Percentiles rank a stretch among this genome's conserved stretches.
Conservation (phyloP, 1,140 invertebrate genomes). For the Drosophila ananassae region DNA sequence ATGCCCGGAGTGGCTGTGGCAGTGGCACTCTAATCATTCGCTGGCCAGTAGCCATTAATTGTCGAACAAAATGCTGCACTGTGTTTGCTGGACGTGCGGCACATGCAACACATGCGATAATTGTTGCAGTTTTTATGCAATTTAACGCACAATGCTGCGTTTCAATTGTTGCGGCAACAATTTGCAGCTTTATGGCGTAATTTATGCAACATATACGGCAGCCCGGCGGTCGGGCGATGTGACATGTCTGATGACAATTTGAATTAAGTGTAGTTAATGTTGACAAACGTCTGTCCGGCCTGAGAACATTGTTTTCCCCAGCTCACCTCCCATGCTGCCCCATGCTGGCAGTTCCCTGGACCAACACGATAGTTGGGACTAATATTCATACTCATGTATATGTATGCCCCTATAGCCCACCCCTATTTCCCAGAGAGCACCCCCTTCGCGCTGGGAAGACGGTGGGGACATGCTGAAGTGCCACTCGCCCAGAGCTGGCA, state of each 20-base stretch:
- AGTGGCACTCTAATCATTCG: slow-evolving; percentile 32
- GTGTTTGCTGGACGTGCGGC: background rate
- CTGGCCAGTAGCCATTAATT: slow-evolving; percentile 40
- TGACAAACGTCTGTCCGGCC: slow-evolving; percentile 61
- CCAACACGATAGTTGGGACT: slow-evolving; percentile 15
- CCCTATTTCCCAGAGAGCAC: slow-evolving; percentile 32
- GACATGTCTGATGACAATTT: slow-evolving; percentile 63
- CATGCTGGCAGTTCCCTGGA: slow-evolving; percentile 24
- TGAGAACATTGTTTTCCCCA: slow-evolving; percentile 28
- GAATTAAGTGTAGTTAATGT: slow-evolving; percentile 79
- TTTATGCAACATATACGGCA: slow-evolving; percentile 37
- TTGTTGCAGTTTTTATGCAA: slow-evolving; percentile 47
- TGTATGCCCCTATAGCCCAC: slow-evolving; percentile 9
- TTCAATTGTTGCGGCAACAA: slow-evolving; percentile 44
- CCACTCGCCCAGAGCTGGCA: slow-evolving; percentile 50
- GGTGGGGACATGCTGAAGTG: slow-evolving; percentile 46
- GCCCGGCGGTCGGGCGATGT: slow-evolving; percentile 8
- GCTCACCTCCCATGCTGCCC: slow-evolving; percentile 9
- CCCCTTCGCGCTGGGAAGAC: slow-evolving; percentile 28
- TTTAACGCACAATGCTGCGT: slow-evolving; percentile 39
- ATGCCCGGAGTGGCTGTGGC: background rate
- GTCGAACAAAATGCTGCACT: slow-evolving; percentile 30
- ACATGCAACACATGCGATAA: slow-evolving; percentile 43
- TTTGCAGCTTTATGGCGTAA: slow-evolving; percentile 46
- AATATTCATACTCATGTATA: background rate